These are phyloP conservation scores for Olivierus martensii DNA, from an alignment of 1,140 invertebrate species.

Conservation along the genomic window DNA sequence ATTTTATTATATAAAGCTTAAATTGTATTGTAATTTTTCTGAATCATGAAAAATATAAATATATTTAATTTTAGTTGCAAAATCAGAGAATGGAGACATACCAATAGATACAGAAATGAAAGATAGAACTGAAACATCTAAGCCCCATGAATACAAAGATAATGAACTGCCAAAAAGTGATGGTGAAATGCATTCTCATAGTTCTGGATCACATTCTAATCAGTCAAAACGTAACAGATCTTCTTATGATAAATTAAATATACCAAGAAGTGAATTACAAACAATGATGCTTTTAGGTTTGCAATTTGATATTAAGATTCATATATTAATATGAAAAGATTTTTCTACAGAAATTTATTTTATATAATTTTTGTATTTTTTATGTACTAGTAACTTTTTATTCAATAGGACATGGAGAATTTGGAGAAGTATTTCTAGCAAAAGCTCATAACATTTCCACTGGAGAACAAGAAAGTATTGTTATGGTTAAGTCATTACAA, in stretches of 20 bases:
- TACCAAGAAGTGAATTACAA: conserved; percentile 54
- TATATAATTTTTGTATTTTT: neutral
- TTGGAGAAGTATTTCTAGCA: conserved; percentile 73
- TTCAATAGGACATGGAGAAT: conserved; percentile 60
- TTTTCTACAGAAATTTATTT: neutral
- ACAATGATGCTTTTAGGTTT: conserved; percentile 63
- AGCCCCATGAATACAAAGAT: conserved; percentile 25
- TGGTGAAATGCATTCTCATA: conserved; percentile 55
- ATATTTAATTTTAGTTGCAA: conserved; percentile 14
- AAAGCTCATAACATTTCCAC: conserved; percentile 32
- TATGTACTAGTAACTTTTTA: neutral
- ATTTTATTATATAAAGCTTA: too few relatives aligned
- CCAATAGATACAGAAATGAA: conserved; percentile 28
- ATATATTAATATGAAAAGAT: too few relatives aligned
- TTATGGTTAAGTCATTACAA: conserved; percentile 56
- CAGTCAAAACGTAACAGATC: conserved; percentile 42
- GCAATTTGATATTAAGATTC: conserved; percentile 2
- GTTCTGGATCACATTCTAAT: conserved; percentile 36
- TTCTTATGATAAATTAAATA: conserved; percentile 57
- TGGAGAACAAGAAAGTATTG: conserved; percentile 30
- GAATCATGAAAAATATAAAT: neutral
- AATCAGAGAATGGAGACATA: conserved; percentile 43
- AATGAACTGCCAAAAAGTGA: conserved; percentile 43
- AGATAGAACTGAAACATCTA: conserved; percentile 16
- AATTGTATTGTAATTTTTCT: neutral